These are phyloP conservation scores for Brassicogethes aeneus DNA, from an alignment of 2,888 invertebrate species.

Conservation along the genomic window DNA sequence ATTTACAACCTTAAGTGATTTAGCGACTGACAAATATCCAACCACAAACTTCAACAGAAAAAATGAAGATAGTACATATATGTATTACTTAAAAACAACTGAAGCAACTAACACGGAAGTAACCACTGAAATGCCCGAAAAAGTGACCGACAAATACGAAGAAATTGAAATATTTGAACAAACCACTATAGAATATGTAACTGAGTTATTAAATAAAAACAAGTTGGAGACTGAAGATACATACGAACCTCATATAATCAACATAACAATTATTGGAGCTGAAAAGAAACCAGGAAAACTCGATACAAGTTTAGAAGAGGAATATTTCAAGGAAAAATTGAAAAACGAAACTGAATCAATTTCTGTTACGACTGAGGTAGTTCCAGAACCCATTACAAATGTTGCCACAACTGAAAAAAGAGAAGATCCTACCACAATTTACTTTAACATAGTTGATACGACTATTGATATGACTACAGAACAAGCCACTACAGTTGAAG, in stretches of 20 bases:
- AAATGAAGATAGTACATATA: constrained; percentile 8
- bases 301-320: constrained; percentile 23
- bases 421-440: constrained; percentile 7
- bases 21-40: constrained; percentile 5
- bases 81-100: constrained; percentile 1
- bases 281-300: constrained; percentile 24
- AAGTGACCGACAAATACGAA: constrained; percentile 3
- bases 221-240: constrained; percentile 2
- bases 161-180: no score
- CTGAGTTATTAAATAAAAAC: no score
- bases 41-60: constrained; percentile 9
- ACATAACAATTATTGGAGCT: constrained; percentile 19
- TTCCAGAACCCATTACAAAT: constrained; percentile 8
- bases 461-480: constrained; percentile 12
- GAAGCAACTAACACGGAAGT: constrained; percentile 2
- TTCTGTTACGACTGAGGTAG: not conserved
- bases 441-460: constrained; percentile 17
- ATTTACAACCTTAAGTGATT: constrained; percentile 8
- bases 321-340: not conserved
- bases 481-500: constrained; percentile 10
- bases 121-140: constrained; percentile 5
- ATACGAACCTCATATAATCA: constrained; percentile 16
- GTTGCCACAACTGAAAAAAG: constrained; percentile 19
- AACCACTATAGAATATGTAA: no score
- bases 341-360: not conserved